phyloP scores from a whole-genome alignment of 2,797 vertebrate species.

The Pelochelys cantorii region DNA sequence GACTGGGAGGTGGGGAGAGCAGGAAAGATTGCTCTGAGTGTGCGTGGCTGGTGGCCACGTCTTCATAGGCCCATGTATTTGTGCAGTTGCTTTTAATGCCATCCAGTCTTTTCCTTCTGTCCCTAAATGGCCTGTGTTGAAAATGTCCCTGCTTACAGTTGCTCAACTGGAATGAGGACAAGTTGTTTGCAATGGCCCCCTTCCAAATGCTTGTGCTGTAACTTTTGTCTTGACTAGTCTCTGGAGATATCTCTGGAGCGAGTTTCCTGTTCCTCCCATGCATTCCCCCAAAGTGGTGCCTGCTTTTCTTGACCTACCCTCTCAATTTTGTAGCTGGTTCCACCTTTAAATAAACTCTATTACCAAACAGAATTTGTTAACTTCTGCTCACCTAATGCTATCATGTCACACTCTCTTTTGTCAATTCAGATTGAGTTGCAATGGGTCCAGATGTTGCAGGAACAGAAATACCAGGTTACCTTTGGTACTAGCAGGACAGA shows the following conservation, averaged over 20 bases:
- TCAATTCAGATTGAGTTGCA: not conserved
- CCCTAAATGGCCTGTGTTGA: slow-evolving; percentile 81
- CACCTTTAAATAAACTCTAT: not conserved
- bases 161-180: slow-evolving; percentile 84
- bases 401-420: slow-evolving; percentile 1
- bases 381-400: not conserved
- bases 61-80: slow-evolving; percentile 73
- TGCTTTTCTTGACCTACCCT: slow-evolving; percentile 43
- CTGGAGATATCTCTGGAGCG: slow-evolving; percentile 79
- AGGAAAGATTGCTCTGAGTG: slow-evolving; percentile 36
- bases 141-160: slow-evolving; percentile 79
- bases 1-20: slow-evolving; percentile 55
- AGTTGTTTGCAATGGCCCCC: slow-evolving; percentile 80
- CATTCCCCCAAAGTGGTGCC: slow-evolving; percentile 35
- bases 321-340: slow-evolving; percentile 39
- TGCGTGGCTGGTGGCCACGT: slow-evolving; percentile 69
- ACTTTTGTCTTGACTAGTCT: slow-evolving; percentile 81
- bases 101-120: slow-evolving; percentile 77
- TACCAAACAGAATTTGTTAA: slow-evolving; percentile 21
- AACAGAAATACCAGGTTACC: not conserved
- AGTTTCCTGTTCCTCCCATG: slow-evolving; percentile 66
- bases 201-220: slow-evolving; percentile 82
- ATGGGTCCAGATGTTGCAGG: not conserved
- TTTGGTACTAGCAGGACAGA: not conserved
- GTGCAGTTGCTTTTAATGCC: slow-evolving; percentile 77